A percentile compares a stretch with the other conserved stretches of the same genome.
Evolutionary conservation across 2,888 invertebrate species (phyloP).

Genomic region (Lamellibrachia satsuma): DNA sequence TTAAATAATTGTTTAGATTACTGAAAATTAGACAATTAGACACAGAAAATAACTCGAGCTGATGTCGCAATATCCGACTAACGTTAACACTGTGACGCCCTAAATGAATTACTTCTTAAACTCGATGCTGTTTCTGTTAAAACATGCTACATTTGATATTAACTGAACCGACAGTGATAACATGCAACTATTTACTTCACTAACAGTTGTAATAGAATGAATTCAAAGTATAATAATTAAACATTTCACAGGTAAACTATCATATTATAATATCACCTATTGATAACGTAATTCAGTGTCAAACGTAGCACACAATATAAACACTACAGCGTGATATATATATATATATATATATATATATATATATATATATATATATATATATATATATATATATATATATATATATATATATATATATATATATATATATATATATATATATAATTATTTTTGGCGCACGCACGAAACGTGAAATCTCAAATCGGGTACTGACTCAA

Average conservation of each 20-base stretch:
- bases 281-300: background rate
- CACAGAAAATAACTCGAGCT: background rate
- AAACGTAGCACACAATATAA: no score
- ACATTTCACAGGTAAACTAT: background rate
- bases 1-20: background rate
- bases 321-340: background rate
- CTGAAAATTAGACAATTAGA: background rate
- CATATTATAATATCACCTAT: background rate
- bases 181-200: background rate
- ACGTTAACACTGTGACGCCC: background rate
- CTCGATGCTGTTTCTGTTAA: background rate
- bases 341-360: background rate
- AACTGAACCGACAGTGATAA: background rate
- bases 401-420: slow-evolving; percentile 22
- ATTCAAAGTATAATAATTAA: background rate
- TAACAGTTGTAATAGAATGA: background rate
- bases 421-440: slow-evolving; percentile 19
- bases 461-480: background rate
- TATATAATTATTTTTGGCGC: background rate
- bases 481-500: background rate
- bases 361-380: slow-evolving; percentile 20
- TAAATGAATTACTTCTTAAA: background rate
- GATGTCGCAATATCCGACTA: background rate
- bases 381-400: slow-evolving; percentile 26
- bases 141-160: background rate